Conservation (phyloP, 2,113 vertebrate genomes). For the Podarcis muralis region DNA sequence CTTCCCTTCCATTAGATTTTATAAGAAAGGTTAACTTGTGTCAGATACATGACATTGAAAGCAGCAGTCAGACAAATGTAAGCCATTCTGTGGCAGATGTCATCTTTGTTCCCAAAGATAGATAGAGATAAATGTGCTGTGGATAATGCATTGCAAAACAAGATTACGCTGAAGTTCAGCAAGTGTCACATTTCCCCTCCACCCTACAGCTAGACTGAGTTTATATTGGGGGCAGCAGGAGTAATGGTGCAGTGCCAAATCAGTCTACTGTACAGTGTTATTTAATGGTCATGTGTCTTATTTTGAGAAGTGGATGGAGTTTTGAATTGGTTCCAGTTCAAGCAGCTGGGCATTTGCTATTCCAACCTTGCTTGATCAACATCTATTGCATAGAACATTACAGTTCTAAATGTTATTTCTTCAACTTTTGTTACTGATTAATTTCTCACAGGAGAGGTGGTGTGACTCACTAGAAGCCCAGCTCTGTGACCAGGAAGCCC, state of each 20-base stretch:
- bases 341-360: slow-evolving; percentile 76
- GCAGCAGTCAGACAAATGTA: slow-evolving; percentile 70
- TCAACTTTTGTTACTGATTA: slow-evolving; percentile 14
- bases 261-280: slow-evolving; percentile 61
- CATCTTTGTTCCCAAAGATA: slow-evolving; percentile 69
- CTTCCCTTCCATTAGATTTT: slow-evolving; percentile 55
- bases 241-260: slow-evolving; percentile 31
- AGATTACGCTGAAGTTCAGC: slow-evolving; percentile 39
- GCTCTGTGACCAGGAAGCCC: neutral
- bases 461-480: neutral
- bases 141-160: slow-evolving; percentile 60
- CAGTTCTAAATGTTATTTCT: slow-evolving; percentile 52
- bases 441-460: neutral
- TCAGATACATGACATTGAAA: slow-evolving; percentile 68
- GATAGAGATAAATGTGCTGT: slow-evolving; percentile 64
- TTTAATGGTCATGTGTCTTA: slow-evolving; percentile 71
- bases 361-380: slow-evolving; percentile 54
- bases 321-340: slow-evolving; percentile 72
- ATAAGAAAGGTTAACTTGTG: slow-evolving; percentile 68
- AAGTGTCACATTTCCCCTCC: slow-evolving; percentile 50
- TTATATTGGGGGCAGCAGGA: slow-evolving; percentile 31
- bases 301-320: slow-evolving; percentile 72
- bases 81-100: slow-evolving; percentile 67
- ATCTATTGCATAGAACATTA: slow-evolving; percentile 52
- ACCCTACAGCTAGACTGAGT: slow-evolving; percentile 22